Evolutionary conservation across 2,888 invertebrate genomes (phyloP), one percentile per base, ranked within the genome.

Genomic region (Autographa pulchrina): DNA sequence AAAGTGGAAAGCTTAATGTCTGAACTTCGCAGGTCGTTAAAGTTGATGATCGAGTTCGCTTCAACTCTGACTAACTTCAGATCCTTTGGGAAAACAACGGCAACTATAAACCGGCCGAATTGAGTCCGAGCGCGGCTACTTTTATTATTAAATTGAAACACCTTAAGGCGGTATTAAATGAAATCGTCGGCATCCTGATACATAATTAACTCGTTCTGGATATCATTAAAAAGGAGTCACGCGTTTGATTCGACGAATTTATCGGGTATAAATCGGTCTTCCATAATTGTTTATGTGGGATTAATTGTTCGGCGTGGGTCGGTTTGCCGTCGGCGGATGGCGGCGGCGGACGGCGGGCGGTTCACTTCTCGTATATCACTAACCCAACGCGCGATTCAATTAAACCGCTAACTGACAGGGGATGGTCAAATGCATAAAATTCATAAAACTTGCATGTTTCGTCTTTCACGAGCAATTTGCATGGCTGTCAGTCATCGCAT

Each of bases 231-330:
- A 86, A 88, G 83, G 82, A 86, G 81, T 85, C 87, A 87, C 83
- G 78, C 82, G 81, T 86, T 84, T 84, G 86, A 86, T 88, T 84
- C 86, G 87, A 89, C 85, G 89, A 90, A 93, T 91, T 90, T 91
- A 92, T 93, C 85, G 88, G 85, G 88, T 90, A 92, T 92, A 90
- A 92, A 93, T 91, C 88, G 89, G 85, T 89, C 86, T 86, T 84
- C 82, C 83, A 89, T 92, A 92, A 92, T 92, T 92, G 91, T 93
- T 92, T 92, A 92, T 92, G 89, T 88, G 90, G 90, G 86, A 92
- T 92, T 92, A 92, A 93, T 92, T 90, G 91, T 90, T 87, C 84
- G 81, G 80, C 70, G 83, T 84, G 82, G 85, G 87, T 85, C 82
- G 90, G 88, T 86, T 86, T 80, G 91, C 89, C 90, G 83, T 77